A percentile compares a stretch with the other conserved stretches of the same genome.
Conservation (phyloP, 2,113 vertebrate species). For the Rhodinocichla rosea region DNA sequence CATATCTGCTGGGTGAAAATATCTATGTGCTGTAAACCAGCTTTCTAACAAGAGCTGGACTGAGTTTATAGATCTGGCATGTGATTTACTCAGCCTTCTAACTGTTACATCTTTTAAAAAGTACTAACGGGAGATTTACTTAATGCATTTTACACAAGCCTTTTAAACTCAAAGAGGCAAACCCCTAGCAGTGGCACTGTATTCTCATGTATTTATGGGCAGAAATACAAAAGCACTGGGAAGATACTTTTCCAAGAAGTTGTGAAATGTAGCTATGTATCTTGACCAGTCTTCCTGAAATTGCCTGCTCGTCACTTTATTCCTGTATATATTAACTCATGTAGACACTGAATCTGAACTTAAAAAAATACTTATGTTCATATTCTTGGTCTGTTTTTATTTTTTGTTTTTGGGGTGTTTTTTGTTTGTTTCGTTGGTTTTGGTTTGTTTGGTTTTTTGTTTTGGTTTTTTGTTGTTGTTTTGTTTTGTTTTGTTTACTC, state of each 20-base stretch:
- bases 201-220: background rate
- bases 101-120: background rate
- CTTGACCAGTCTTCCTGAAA: background rate
- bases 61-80: background rate
- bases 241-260: background rate
- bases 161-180: background rate
- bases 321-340: background rate
- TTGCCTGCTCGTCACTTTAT: background rate
- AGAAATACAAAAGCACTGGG: background rate
- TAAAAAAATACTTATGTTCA: background rate
- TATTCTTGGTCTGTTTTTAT: background rate
- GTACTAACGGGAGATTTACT: background rate
- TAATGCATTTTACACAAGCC: background rate
- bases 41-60: background rate
- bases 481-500: background rate
- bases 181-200: background rate
- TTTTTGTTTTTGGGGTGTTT: background rate
- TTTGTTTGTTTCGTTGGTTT: background rate
- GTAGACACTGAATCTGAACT: background rate
- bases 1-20: background rate
- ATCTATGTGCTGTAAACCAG: background rate
- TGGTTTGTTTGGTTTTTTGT: background rate
- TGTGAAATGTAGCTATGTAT: background rate
- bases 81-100: background rate
- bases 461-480: too few relatives aligned